Evolutionary conservation across 2,888 invertebrate genomes (phyloP).

Genomic region (Dynastes grantii): DNA sequence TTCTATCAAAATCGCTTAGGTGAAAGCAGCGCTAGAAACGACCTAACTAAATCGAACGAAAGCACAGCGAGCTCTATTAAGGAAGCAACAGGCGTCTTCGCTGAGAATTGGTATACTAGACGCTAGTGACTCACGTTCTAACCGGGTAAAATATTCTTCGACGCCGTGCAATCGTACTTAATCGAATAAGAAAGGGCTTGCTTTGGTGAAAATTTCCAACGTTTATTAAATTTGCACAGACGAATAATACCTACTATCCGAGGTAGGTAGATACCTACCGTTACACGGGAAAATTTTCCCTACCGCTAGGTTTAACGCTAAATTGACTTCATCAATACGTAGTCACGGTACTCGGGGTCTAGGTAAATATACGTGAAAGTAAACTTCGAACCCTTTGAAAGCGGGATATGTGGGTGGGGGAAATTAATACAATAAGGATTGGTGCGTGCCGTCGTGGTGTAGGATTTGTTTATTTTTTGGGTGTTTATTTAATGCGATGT

Average conservation of each 20-base stretch:
- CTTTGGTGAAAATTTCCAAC: background rate
- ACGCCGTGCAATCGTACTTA: background rate
- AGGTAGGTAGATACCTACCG: background rate
- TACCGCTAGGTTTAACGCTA: constrained; percentile 1
- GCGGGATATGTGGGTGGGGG: background rate
- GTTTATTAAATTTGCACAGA: constrained; percentile 18
- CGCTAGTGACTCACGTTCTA: background rate
- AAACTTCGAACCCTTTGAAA: background rate
- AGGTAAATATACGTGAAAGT: constrained; percentile 1
- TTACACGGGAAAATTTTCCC: background rate
- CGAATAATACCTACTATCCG: background rate
- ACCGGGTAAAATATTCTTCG: background rate
- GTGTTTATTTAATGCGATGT: background rate
- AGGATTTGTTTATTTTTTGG: background rate
- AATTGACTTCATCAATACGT: constrained; percentile 23
- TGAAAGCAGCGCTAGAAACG: too few relatives aligned
- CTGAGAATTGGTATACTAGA: background rate
- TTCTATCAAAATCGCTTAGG: too few relatives aligned
- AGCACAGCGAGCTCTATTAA: background rate
- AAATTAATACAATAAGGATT: background rate
- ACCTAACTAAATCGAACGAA: too few relatives aligned
- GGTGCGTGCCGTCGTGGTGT: too few relatives aligned
- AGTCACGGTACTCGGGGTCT: constrained; percentile 1
- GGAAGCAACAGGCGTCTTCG: background rate
- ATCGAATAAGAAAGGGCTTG: constrained; percentile 11